Conservation (phyloP, 2,888 invertebrate species). For the Stenchaetothrips biformis region DNA sequence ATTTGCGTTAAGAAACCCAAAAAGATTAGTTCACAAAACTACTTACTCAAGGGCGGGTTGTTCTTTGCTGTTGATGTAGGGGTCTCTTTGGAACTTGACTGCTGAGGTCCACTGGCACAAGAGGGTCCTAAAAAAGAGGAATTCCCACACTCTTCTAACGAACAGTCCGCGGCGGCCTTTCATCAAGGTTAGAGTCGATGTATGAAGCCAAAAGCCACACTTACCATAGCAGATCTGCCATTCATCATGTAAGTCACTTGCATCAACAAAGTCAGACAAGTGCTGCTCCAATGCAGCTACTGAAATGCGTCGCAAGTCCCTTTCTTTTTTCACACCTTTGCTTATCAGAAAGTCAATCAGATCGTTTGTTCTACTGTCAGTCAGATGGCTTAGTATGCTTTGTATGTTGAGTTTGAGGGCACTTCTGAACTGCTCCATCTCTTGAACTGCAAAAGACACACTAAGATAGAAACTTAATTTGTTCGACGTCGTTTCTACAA, state of each 20-base stretch:
- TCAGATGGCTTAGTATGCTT: background rate
- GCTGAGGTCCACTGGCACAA: too few species aligned
- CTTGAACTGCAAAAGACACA: too few species aligned
- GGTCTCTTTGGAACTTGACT: too few species aligned
- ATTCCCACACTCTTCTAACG: too few species aligned
- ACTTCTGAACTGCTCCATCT: background rate
- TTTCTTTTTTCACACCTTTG: background rate
- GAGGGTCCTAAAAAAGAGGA: too few species aligned
- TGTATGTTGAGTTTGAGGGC: background rate
- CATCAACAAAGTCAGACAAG: background rate
- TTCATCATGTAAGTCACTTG: background rate
- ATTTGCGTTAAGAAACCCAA: too few species aligned
- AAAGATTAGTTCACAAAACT: too few species aligned
- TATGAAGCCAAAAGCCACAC: background rate
- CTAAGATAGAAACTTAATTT: background rate
- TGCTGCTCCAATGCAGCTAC: background rate
- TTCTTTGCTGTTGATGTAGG: too few species aligned
- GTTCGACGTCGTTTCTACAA: too few species aligned
- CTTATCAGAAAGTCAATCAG: background rate
- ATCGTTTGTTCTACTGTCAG: background rate
- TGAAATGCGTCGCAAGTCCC: background rate
- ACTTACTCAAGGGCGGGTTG: too few species aligned
- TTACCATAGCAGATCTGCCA: background rate
- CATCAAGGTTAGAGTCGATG: background rate
- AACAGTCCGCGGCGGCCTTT: too few species aligned